phyloP scores from a whole-genome alignment of 1,140 invertebrate genomes.

The Drusus annulatus region DNA sequence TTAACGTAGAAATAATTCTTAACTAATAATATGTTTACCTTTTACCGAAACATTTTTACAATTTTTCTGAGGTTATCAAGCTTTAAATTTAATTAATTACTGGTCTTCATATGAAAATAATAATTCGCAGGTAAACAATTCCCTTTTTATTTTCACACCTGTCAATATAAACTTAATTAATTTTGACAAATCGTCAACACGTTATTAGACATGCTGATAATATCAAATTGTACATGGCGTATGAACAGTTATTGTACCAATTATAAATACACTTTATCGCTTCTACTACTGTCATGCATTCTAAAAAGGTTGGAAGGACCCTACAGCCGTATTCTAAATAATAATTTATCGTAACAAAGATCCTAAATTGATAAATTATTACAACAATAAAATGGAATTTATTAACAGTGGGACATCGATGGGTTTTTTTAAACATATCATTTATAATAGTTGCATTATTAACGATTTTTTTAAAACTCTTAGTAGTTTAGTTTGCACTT shows the following conservation, averaged over 20 bases:
- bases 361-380: neutral
- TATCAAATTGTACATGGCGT: neutral
- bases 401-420: constrained; percentile 2
- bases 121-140: too few relatives aligned
- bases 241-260: neutral
- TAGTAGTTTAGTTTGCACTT: too few relatives aligned
- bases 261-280: constrained; percentile 5
- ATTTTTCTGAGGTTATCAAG: too few relatives aligned
- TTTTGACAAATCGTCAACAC: neutral
- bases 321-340: neutral
- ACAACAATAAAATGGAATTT: neutral
- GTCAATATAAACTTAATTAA: neutral
- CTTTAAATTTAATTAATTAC: too few relatives aligned
- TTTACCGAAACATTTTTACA: too few relatives aligned
- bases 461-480: too few relatives aligned
- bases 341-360: neutral
- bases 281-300: neutral
- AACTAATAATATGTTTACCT: too few relatives aligned
- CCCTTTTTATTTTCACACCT: too few relatives aligned
- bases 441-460: too few relatives aligned
- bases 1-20: too few relatives aligned
- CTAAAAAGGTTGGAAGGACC: neutral
- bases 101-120: too few relatives aligned
- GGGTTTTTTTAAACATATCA: neutral
- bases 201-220: neutral